These are phyloP conservation scores for Acanthosepion esculentum DNA, from an alignment of 2,888 invertebrate species.

Conservation along the genomic window DNA sequence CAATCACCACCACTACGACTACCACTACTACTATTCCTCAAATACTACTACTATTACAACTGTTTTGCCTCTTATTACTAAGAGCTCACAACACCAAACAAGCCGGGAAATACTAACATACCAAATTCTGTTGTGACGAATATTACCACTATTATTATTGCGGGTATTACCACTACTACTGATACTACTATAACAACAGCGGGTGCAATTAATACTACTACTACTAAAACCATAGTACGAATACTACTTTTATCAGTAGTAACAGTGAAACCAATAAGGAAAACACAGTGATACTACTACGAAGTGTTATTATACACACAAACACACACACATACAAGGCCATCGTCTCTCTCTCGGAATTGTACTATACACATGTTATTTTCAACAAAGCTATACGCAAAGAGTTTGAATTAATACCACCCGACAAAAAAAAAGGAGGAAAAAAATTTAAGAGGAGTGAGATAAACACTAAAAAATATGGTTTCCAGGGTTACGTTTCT, in stretches of 20 bases:
- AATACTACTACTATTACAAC: neutral
- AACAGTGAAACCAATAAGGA: neutral
- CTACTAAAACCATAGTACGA: neutral
- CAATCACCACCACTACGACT: neutral
- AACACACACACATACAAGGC: neutral
- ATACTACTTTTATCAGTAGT: neutral
- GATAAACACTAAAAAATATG: neutral
- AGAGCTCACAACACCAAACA: neutral
- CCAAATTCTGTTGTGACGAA: slow-evolving; percentile 9
- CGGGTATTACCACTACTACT: slow-evolving; percentile 7
- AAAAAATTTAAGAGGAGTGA: neutral
- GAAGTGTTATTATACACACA: neutral
- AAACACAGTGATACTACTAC: neutral
- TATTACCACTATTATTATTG: neutral
- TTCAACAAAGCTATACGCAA: neutral
- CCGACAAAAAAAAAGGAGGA: neutral
- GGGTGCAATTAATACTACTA: neutral
- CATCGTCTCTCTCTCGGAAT: neutral
- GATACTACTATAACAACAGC: neutral
- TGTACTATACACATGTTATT: neutral
- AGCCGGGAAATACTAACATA: slow-evolving; percentile 22
- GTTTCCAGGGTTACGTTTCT: neutral
- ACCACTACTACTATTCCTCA: neutral
- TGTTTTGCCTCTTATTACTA: slow-evolving; percentile 33
- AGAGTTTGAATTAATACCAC: neutral